These are phyloP conservation scores for Thaumatotibia leucotreta DNA, from an alignment of 1,140 invertebrate genomes.

Conservation along the genomic window DNA sequence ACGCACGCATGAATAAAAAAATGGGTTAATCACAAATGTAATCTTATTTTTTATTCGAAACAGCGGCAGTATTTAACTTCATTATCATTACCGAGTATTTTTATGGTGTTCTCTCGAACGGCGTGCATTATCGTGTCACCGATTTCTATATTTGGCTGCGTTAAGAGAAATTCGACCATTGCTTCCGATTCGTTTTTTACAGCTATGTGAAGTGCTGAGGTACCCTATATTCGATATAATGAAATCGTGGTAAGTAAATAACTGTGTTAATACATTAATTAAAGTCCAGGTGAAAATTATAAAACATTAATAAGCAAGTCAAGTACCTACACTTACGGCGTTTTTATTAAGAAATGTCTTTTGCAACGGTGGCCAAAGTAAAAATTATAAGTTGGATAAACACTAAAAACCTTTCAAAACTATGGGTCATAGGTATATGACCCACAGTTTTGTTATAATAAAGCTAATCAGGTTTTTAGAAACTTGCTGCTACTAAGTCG, in stretches of 20 bases:
- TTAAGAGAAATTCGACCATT: constrained; percentile 77
- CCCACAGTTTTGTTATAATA: too few species aligned
- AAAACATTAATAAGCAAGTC: background rate
- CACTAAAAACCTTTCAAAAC: too few species aligned
- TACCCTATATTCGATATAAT: constrained; percentile 53
- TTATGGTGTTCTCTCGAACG: constrained; percentile 70
- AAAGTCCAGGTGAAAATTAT: background rate
- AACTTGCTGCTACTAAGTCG: too few species aligned
- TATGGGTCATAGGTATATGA: too few species aligned
- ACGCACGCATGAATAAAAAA: background rate
- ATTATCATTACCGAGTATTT: constrained; percentile 58
- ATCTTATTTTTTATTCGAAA: constrained; percentile 12
- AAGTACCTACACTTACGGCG: background rate
- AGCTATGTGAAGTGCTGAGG: constrained; percentile 77
- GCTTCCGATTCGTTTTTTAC: constrained; percentile 66
- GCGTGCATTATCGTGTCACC: constrained; percentile 77
- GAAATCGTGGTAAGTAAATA: constrained; percentile 5
- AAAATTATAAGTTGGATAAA: too few species aligned
- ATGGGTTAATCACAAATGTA: background rate
- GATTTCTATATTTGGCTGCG: constrained; percentile 71
- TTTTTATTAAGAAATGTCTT: background rate
- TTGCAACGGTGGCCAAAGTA: background rate
- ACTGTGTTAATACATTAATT: constrained; percentile 1
- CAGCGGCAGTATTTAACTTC: constrained; percentile 16
- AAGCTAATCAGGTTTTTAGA: background rate